Evolutionary conservation across 2,797 vertebrate genomes (phyloP).

Genomic region (Aldrovandia affinis): DNA sequence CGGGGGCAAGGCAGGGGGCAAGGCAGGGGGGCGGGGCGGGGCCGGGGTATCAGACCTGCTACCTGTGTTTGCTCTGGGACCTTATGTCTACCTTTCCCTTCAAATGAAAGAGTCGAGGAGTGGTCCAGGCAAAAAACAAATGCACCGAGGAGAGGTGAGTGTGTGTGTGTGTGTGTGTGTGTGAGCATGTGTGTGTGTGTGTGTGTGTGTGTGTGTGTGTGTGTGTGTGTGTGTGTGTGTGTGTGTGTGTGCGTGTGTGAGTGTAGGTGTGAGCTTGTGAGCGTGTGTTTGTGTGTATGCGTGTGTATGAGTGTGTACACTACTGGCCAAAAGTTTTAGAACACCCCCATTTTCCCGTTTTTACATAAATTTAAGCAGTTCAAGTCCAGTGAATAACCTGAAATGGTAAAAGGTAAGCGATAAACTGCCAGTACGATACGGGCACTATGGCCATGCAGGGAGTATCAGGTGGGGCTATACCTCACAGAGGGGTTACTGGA

Average conservation of each 20-base stretch:
- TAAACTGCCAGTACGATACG: too few relatives aligned
- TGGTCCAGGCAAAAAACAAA: constrained; percentile 34
- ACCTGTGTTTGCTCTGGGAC: constrained; percentile 47
- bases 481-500: too few relatives aligned
- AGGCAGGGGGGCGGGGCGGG: constrained; percentile 6
- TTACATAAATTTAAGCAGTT: too few relatives aligned
- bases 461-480: too few relatives aligned
- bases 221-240: too few relatives aligned
- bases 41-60: neutral
- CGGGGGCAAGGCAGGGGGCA: constrained; percentile 27
- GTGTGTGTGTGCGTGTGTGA: neutral
- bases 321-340: too few relatives aligned
- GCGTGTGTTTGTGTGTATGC: too few relatives aligned
- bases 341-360: too few relatives aligned
- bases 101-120: constrained; percentile 35
- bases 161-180: neutral
- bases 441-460: too few relatives aligned
- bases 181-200: neutral
- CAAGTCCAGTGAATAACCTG: too few relatives aligned
- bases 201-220: constrained; percentile 29
- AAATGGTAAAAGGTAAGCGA: too few relatives aligned
- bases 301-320: too few relatives aligned
- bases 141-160: neutral
- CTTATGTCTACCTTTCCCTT: constrained; percentile 47
- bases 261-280: neutral